phyloP scores from a whole-genome alignment of 2,888 invertebrate genomes.

The Eupithecia vulgata region DNA sequence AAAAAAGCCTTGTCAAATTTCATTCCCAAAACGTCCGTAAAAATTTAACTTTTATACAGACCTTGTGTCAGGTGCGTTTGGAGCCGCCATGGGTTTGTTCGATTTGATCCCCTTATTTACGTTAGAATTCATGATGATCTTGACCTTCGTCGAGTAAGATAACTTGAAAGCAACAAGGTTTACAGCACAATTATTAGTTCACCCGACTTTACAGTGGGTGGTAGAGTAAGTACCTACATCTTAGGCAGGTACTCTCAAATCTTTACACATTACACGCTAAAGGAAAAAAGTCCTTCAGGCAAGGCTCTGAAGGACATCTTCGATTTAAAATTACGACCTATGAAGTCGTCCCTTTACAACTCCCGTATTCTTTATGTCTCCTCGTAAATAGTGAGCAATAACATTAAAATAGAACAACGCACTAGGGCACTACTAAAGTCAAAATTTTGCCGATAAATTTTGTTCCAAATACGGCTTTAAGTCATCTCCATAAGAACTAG shows the following conservation, averaged over 20 bases:
- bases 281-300: background rate
- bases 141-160: too few species aligned
- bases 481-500: background rate
- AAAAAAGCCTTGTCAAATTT: too few species aligned
- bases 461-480: background rate
- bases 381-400: constrained; percentile 6
- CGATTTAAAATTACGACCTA: constrained; percentile 3
- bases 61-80: too few species aligned
- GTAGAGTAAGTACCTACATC: too few species aligned
- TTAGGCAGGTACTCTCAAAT: background rate
- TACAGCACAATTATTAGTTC: background rate
- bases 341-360: constrained; percentile 4
- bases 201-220: background rate
- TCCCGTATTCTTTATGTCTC: background rate
- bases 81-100: too few species aligned
- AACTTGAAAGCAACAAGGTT: too few species aligned
- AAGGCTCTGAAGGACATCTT: background rate
- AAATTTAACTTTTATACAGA: background rate
- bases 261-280: background rate
- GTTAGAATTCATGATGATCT: too few species aligned
- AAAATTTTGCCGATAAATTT: background rate
- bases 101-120: too few species aligned
- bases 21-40: background rate
- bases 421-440: background rate
- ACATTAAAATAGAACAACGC: background rate